A percentile compares a stretch with the other conserved stretches of the same genome.
Evolutionary conservation across 2,888 invertebrate genomes (phyloP).

Genomic region (Agrotis clavis): DNA sequence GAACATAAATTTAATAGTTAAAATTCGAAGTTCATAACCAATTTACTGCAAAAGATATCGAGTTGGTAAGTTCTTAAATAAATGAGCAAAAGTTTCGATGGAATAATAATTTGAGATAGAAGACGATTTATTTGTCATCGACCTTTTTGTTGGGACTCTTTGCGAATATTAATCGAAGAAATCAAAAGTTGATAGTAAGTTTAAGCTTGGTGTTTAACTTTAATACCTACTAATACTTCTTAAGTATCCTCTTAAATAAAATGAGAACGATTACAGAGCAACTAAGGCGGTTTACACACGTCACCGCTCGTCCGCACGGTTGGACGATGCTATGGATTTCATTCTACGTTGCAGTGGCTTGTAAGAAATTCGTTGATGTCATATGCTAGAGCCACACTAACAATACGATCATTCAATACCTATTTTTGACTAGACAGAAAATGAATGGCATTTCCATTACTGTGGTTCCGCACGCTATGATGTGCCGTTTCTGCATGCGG

Average conservation of each 20-base stretch:
- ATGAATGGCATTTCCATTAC: too few species aligned
- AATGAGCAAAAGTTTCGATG: conserved; percentile 54
- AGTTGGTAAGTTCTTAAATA: conserved; percentile 53
- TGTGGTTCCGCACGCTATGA: too few species aligned
- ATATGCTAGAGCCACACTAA: too few species aligned
- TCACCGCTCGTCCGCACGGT: too few species aligned
- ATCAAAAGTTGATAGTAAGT: conserved; percentile 34
- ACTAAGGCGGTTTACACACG: neutral
- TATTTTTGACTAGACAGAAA: too few species aligned
- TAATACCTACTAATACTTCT: conserved; percentile 14
- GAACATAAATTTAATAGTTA: conserved; percentile 59
- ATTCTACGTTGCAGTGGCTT: too few species aligned
- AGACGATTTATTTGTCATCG: conserved; percentile 56
- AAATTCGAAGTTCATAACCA: conserved; percentile 50
- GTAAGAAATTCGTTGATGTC: too few species aligned
- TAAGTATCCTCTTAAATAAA: neutral
- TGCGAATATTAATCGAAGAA: conserved; percentile 51
- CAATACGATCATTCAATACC: too few species aligned
- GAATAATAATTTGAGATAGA: conserved; percentile 57
- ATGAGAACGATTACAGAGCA: neutral
- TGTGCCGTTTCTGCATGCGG: too few species aligned
- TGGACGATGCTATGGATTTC: too few species aligned
- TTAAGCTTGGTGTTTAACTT: conserved; percentile 16
- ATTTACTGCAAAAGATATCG: conserved; percentile 58
- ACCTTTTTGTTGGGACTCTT: conserved; percentile 53